A percentile compares a stretch with the other conserved stretches of the same genome.
Conservation (phyloP, 2,888 invertebrate species). For the Rhagonycha lutea region DNA sequence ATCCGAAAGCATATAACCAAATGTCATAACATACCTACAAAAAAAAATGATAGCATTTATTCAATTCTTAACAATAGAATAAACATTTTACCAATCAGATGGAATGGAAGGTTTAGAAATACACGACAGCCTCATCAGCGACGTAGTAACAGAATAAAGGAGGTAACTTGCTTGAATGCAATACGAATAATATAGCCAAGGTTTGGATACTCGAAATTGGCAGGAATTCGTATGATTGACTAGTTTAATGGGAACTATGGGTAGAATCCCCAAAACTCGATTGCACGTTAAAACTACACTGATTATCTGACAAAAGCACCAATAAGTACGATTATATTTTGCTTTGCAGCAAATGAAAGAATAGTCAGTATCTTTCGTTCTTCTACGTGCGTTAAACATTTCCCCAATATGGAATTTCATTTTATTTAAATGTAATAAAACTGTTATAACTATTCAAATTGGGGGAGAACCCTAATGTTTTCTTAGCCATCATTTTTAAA, state of each 20-base stretch:
- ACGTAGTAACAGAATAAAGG: background rate
- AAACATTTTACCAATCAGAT: background rate
- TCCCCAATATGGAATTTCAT: background rate
- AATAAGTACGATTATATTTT: background rate
- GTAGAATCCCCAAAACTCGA: background rate
- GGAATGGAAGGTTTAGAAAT: background rate
- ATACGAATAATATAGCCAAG: background rate
- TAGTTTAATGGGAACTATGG: background rate
- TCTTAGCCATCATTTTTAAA: no score
- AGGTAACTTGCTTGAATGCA: background rate
- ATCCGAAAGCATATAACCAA: constrained; percentile 7
- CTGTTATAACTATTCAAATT: background rate
- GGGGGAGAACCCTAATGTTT: background rate
- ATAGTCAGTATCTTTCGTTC: background rate
- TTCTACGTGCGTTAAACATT: background rate
- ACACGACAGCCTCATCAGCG: background rate
- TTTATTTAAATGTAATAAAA: background rate
- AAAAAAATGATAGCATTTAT: background rate
- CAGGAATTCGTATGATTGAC: background rate
- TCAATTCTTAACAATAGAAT: background rate
- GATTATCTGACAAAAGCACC: background rate
- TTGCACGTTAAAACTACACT: background rate
- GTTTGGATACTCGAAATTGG: background rate
- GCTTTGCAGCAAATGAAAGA: background rate
- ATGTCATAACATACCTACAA: constrained; percentile 13